phyloP scores from a whole-genome alignment of 2,113 vertebrate species.

The Danionella cerebrum region DNA sequence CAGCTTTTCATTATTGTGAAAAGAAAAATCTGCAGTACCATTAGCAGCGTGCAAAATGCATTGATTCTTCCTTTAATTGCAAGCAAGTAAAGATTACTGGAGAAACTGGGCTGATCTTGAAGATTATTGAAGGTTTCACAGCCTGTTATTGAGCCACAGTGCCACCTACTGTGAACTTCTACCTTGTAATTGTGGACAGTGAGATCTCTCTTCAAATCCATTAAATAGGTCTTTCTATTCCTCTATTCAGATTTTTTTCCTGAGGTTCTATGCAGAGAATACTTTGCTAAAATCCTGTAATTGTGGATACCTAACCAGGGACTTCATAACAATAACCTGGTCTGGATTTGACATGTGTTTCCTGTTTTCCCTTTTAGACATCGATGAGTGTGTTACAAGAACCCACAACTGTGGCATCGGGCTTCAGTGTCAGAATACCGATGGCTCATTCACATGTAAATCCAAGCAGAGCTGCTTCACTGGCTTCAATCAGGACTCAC shows the following conservation, averaged over 20 bases:
- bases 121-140: neutral
- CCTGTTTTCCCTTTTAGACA: slow-evolving; percentile 57
- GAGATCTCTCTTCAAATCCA: slow-evolving; percentile 12
- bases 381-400: slow-evolving; percentile 71
- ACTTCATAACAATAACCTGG: no score
- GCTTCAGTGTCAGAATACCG: slow-evolving; percentile 75
- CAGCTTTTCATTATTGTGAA: neutral
- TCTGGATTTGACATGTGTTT: slow-evolving; percentile 27
- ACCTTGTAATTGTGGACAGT: neutral
- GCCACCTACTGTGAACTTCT: slow-evolving; percentile 52
- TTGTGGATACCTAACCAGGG: neutral
- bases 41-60: neutral
- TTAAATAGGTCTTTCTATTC: no score
- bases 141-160: slow-evolving; percentile 55
- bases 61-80: neutral
- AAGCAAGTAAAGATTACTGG: neutral
- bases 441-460: slow-evolving; percentile 79
- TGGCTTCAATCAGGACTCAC: slow-evolving; percentile 79
- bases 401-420: slow-evolving; percentile 71
- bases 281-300: neutral
- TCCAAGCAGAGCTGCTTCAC: slow-evolving; percentile 77
- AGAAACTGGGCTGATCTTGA: neutral
- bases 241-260: no score
- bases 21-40: no score
- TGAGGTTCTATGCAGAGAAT: no score